phyloP scores from a whole-genome alignment of 2,888 invertebrate species.

The Xiphydria camelus region DNA sequence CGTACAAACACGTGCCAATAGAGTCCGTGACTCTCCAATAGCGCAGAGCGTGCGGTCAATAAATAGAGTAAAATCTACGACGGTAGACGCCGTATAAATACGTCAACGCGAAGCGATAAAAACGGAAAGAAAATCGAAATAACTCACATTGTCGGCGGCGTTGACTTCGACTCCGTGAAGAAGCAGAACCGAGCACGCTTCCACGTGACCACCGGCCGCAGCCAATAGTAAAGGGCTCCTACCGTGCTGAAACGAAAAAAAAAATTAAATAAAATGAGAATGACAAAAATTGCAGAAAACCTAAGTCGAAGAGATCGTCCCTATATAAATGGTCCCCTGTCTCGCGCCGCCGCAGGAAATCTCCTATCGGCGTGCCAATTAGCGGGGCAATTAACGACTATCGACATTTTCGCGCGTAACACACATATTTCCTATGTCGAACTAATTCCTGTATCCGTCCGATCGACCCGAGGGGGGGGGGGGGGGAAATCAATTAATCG shows the following conservation, averaged over 20 bases:
- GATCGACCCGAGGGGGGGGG: too few species aligned
- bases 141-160: conserved; percentile 60
- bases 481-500: too few species aligned
- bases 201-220: conserved; percentile 61
- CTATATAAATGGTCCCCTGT: too few species aligned
- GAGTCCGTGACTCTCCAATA: too few species aligned
- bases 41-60: too few species aligned
- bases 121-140: not conserved
- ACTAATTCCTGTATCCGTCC: too few species aligned
- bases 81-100: too few species aligned
- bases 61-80: too few species aligned
- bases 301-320: too few species aligned
- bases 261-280: not conserved
- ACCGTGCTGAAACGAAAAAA: conserved; percentile 49
- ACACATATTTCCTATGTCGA: conserved; percentile 24
- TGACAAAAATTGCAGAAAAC: conserved; percentile 2
- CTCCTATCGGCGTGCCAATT: conserved; percentile 24
- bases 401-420: conserved; percentile 21
- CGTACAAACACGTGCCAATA: too few species aligned
- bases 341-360: too few species aligned
- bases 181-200: conserved; percentile 59
- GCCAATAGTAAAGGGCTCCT: conserved; percentile 62
- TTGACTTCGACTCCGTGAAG: conserved; percentile 60
- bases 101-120: too few species aligned
- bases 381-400: conserved; percentile 30